Evolutionary conservation across 2,797 vertebrate genomes (phyloP).

Genomic region (Syndactyla subalaris): DNA sequence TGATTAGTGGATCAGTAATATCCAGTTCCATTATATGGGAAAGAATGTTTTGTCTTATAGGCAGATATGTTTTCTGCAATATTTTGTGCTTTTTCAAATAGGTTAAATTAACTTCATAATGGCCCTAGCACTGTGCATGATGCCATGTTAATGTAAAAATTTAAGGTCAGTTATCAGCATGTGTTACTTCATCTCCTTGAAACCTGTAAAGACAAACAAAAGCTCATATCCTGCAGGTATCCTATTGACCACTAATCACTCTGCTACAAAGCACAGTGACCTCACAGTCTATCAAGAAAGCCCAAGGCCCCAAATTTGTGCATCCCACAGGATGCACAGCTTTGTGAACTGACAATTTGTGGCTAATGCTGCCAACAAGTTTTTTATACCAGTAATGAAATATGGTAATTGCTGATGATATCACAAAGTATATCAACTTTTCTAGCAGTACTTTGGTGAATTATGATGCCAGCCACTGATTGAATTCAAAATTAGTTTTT

Average conservation of each 20-base stretch:
- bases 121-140: not conserved
- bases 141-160: not conserved
- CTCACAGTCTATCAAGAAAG: not conserved
- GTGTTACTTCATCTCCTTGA: not conserved
- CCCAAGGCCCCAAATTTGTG: not conserved
- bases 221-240: not conserved
- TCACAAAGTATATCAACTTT: not conserved
- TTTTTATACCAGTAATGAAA: constrained; percentile 5
- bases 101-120: not conserved
- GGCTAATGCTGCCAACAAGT: not conserved
- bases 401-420: not conserved
- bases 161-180: not conserved
- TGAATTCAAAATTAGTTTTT: constrained; percentile 13
- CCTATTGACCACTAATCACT: not conserved
- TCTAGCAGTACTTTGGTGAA: not conserved
- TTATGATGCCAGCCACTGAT: not conserved
- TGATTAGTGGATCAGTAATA: not conserved
- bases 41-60: not conserved
- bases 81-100: not conserved
- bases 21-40: not conserved
- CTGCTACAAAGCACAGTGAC: not conserved
- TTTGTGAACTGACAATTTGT: not conserved
- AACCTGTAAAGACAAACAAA: not conserved
- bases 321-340: not conserved
- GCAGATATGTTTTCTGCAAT: not conserved